Percentiles rank a stretch among this genome's conserved stretches.
These are phyloP conservation scores for Centropyge bicolor DNA, from an alignment of 2,797 vertebrate species.

Conservation along the genomic window DNA sequence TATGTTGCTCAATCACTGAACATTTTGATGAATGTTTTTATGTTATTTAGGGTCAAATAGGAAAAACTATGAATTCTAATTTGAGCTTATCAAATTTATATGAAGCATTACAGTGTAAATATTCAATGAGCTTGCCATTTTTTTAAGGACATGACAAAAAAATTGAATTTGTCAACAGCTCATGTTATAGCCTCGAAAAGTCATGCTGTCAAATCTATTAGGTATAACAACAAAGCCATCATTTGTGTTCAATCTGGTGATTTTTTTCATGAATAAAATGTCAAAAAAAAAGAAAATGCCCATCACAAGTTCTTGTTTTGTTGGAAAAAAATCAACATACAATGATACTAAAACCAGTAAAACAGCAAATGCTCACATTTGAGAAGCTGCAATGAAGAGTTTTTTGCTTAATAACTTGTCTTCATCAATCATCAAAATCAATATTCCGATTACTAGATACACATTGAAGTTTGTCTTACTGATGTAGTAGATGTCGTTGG, in stretches of 20 bases:
- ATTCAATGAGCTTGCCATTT: too few relatives aligned
- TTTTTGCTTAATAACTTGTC: not conserved
- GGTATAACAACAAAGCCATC: not conserved
- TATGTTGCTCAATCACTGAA: not conserved
- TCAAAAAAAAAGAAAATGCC: too few relatives aligned
- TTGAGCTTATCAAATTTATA: not conserved
- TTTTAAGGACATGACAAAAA: too few relatives aligned
- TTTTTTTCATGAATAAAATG: not conserved
- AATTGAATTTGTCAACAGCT: too few relatives aligned
- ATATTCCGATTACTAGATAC: too few relatives aligned
- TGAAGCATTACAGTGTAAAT: too few relatives aligned
- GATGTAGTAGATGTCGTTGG: conserved; percentile 87
- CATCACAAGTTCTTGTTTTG: too few relatives aligned
- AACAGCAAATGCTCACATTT: too few relatives aligned
- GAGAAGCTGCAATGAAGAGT: not conserved
- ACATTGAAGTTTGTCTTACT: too few relatives aligned
- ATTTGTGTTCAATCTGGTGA: not conserved
- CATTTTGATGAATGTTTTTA: not conserved
- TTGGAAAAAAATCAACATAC: too few relatives aligned
- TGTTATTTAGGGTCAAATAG: not conserved
- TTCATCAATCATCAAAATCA: not conserved
- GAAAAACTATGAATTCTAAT: not conserved
- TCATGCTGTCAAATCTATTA: not conserved
- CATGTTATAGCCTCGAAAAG: too few relatives aligned
- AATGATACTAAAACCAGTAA: too few relatives aligned